Evolutionary conservation across 2,113 vertebrate species (phyloP), one percentile per base, ranked within the genome.

Genomic region (Heterotilapia buettikoferi): DNA sequence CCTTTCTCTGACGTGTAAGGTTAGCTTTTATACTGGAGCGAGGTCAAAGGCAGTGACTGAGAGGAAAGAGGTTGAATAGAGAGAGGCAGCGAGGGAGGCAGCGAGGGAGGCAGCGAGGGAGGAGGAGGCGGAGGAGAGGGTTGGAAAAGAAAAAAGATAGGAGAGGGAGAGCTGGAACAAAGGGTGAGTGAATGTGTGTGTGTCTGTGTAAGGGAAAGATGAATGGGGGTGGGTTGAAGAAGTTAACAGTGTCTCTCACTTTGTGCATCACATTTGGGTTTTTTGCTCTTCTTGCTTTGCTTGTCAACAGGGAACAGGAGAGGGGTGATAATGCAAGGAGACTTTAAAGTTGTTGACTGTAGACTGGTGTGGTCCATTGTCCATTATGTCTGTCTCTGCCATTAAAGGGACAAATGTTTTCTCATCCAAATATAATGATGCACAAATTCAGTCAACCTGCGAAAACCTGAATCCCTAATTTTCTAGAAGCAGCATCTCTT

Each of bases 11-110:
- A 93, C 87, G 90, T 87, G 90, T 85, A 50, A 90, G 92, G 92
- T 92, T 91, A 86, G 91, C 86, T 92, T 93, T 89, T 92, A 84
- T 90, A 84, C 89, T 84, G 86, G 79, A 57, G 92, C 54, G 91
- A 89, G 93, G 95, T 96, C 95, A 94, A 95, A 94, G 89, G 91
- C 94, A 93, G 83, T 18, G 86, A 80, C 82, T 63, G 90, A 86
- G 83, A 86, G 85, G 85, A 86, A 68, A 59, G 83, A 78, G 82
- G 61, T 68, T 85, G 85, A 89, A 92, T 79, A 80, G 71, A 81
- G 31, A 78, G 45, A 68, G 83, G 80, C 54, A 84, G 80, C 2
- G 40, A 29, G 21, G 36, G 53, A 53, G 87, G 56, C 54, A 84
- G 80, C 2, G 71, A 81, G 31, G 71, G 45, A 68, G 83, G 80